Base-by-base conservation (phyloP, 92 coral and sea anemone species). In the Umimayanthus kanabou region DNA sequence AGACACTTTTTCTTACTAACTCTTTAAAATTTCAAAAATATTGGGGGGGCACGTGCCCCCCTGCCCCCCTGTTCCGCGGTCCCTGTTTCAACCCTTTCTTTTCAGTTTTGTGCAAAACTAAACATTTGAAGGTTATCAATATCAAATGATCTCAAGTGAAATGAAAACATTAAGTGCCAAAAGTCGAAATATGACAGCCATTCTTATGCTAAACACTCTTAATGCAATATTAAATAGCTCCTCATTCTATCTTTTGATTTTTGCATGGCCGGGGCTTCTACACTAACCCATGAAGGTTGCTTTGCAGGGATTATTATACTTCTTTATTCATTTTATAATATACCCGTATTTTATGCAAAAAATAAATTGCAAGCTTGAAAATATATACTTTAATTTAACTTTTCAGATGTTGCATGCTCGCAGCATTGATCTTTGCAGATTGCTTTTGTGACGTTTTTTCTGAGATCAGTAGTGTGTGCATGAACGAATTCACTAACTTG, bases 191-290 rank as follows among this genome's bases (percentile, higher is more conserved):
- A 2, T 23, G 39, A 49, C 64, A 78, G 66, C 42, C 28, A 45
- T 78, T 78, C 82, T 49, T 78, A 49, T 78, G 66, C 80, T 76
- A 76, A 76, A 76, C 57, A 47, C 80, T 76, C 14, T 53, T 15
- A 15, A 57, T 16, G 65, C 37, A 33, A 33, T 33, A n/a, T n/a
- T n/a, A n/a, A 33, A 33, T 33, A 33, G 20, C 9, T 57, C 23
- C 29, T 74, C 16, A 70, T 30, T n/a, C 29, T 8, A 7, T 4
- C 76, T 53, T 53, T 53, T 53, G 58, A 11, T 50, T 50, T 8
- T 50, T 50, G 57, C 9, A 43, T 5, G 49, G 4, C 49, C 49
- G 49, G 9, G 49, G 49, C 49, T 43, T 43, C 9, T 43, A 9
- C 49, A 43, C 16, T 50, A 9, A 53, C 1, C 37, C 37, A 33